Base-by-base conservation (phyloP, 2,888 invertebrate species). In the Chouioia cunea region DNA sequence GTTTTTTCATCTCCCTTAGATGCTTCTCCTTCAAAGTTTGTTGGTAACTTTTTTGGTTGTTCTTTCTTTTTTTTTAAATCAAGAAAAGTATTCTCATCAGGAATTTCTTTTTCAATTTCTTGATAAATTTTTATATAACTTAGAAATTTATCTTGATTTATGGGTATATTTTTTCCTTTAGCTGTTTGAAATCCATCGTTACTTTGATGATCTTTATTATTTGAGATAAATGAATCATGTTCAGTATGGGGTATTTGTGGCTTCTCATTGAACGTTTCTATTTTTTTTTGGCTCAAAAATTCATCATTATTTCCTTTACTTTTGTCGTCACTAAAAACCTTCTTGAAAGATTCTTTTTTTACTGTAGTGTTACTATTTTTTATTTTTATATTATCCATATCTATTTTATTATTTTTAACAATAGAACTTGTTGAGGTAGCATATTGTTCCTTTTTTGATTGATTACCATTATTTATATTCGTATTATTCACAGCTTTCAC, bases 121-220 rank as follows among this genome's bases (percentile, higher is more conserved):
- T 64, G 53, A 54, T 53, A 74, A 15, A 56, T 46, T 69, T 67
- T 71, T 20, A 16, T 36, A 52, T 75, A 74, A 18, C 68, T 68
- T 47, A 65, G 46, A 20, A 77, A 58, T 20, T 60, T 70, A 18
- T 72, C 66, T 50, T 76, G 70, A 23, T 71, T 78, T 23, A 79
- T 60, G 8, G 3, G 10, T n/a, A 76, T 67, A 23, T 46, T 54
- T 70, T 71, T 78, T 3, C 77, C 77, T 65, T 65, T 67, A 6
- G 77, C 77, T 23, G 78, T 77, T 43, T 62, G 65, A 72, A 79
- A 81, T 43, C 76, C 75, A 52, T 56, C 50, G 15, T 27, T 71
- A 18, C 18, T 36, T 27, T 67, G 22, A 27, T 43, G 43, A 22
- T 18, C 16, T 57, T 57, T 64, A 22, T 23, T 44, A 36, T 63